Evolutionary conservation across 30 jellyfish, hydroid and myxozoan genomes (phyloP), one percentile per base, ranked within the genome.

Genomic region (Sanderia malayensis): DNA sequence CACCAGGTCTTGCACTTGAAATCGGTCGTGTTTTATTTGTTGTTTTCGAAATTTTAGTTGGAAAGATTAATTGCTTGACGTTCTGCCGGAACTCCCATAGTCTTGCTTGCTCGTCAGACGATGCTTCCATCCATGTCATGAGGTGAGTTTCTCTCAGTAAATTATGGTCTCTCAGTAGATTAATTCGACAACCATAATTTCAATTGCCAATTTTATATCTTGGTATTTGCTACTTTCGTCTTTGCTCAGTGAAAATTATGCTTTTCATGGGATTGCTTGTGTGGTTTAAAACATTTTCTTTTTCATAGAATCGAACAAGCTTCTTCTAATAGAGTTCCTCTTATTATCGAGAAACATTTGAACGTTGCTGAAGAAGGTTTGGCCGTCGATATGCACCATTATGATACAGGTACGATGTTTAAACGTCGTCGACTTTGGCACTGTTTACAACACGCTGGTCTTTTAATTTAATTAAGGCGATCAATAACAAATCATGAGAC

Each of bases 51-150:
- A n/a, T n/a, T 72, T 21, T 66, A 92, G 99, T 83, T 73, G 95
- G 99, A 1, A 92, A 79, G 61, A 92, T 92, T 58, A 84, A 85
- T 64, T 84, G 99, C 62, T 68, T 92, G 79, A 92, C 99, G 27
- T 92, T 92, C 59, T 84, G 96, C 73, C 95, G 85, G 55, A 83
- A 73, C 45, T 92, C 99, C 1, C 82, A 91, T 66, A 84, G 96
- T 4, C 57, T 92, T 24, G 99, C 99, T 7, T 92, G 99, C 66
- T 84, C 96, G 4, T 84, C 99, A 6, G 99, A 92, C 44, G 96
- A 92, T 74, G 96, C 96, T 11, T 84, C 96, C 45, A 92, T 92
- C 25, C 95, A 92, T 59, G 99, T 92, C 18, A 49, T 92, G 59
- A 84, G 94, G 99, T 92, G 71, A 45, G 58, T 13, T 17, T 23